Conservation (phyloP, 2,888 invertebrate genomes). For the Tinea pellionella region DNA sequence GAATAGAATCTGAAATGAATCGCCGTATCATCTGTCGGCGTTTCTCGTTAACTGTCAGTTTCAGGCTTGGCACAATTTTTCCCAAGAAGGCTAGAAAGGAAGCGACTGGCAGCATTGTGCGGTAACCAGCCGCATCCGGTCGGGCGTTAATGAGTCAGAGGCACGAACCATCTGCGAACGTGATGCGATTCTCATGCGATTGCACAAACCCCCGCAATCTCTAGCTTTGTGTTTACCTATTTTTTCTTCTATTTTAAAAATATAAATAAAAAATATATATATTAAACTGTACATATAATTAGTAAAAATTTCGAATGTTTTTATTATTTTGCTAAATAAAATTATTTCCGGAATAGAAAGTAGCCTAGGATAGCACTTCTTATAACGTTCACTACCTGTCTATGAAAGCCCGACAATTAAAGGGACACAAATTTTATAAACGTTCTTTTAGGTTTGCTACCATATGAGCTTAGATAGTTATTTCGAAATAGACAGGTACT, state of each 20-base stretch:
- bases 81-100: slow-evolving; percentile 24
- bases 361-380: too few relatives aligned
- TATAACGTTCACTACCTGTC: too few relatives aligned
- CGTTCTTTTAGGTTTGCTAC: too few relatives aligned
- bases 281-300: too few relatives aligned
- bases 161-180: slow-evolving; percentile 30
- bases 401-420: too few relatives aligned
- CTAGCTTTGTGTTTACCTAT: neutral
- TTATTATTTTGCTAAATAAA: too few relatives aligned
- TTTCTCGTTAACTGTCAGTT: slow-evolving; percentile 5
- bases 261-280: too few relatives aligned
- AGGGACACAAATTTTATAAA: too few relatives aligned
- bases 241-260: neutral
- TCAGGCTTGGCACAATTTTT: neutral
- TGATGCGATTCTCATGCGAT: slow-evolving; percentile 16
- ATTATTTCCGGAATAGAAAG: too few relatives aligned
- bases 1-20: slow-evolving; percentile 3
- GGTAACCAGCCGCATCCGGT: slow-evolving; percentile 35
- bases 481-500: too few relatives aligned
- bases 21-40: slow-evolving; percentile 1
- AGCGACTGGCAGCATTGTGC: slow-evolving; percentile 42
- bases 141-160: slow-evolving; percentile 51
- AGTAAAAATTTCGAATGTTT: too few relatives aligned
- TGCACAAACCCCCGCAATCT: neutral
- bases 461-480: too few relatives aligned